A percentile compares a stretch with the other conserved stretches of the same genome.
Evolutionary conservation across 2,888 invertebrate species (phyloP).

Genomic region (Xylocampa areola): DNA sequence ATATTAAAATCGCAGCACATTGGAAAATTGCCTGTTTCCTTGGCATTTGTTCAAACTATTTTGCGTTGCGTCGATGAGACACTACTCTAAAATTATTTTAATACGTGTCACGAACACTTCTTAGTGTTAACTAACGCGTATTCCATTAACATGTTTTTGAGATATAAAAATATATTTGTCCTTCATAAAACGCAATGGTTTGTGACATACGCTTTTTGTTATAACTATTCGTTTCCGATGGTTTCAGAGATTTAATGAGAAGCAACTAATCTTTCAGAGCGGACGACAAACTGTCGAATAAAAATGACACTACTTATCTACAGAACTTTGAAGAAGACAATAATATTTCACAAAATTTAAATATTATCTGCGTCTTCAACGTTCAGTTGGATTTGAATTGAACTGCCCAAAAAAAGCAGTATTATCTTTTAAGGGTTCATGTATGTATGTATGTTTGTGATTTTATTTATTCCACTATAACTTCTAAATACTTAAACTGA

Average conservation of each 20-base stretch:
- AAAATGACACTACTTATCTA: constrained; percentile 7
- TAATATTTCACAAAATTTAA: neutral
- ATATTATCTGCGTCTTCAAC: too few relatives aligned
- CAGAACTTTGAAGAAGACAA: neutral
- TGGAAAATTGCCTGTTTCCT: constrained; percentile 76
- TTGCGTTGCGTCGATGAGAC: constrained; percentile 76
- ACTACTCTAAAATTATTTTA: constrained; percentile 75
- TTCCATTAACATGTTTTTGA: constrained; percentile 32
- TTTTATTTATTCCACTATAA: too few relatives aligned
- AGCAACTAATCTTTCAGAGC: constrained; percentile 28
- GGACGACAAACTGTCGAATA: constrained; percentile 5
- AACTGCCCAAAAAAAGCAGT: too few relatives aligned
- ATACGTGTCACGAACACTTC: constrained; percentile 65
- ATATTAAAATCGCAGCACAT: constrained; percentile 66
- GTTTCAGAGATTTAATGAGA: constrained; percentile 1
- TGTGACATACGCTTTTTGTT: constrained; percentile 3
- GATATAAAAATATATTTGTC: constrained; percentile 1
- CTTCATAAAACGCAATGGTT: constrained; percentile 33
- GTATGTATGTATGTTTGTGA: too few relatives aligned
- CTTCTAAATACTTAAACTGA: too few relatives aligned
- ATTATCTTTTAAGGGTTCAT: too few relatives aligned
- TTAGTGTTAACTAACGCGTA: constrained; percentile 33
- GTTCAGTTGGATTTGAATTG: too few relatives aligned
- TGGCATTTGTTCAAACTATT: constrained; percentile 82
- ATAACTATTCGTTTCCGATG: constrained; percentile 3